A percentile compares a stretch with the other conserved stretches of the same genome.
phyloP scores from a whole-genome alignment of 2,113 vertebrate genomes.

The Notechis scutatus region DNA sequence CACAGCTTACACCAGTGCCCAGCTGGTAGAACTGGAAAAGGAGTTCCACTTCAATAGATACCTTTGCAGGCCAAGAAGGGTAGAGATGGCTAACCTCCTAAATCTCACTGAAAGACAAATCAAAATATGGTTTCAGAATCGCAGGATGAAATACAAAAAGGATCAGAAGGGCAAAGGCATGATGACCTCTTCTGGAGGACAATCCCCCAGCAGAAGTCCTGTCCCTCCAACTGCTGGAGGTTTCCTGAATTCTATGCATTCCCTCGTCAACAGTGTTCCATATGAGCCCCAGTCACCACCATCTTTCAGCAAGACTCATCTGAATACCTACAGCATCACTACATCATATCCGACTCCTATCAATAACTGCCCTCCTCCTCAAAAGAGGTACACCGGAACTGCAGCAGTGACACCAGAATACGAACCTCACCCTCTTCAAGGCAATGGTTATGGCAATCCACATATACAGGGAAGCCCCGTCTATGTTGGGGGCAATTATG shows the following conservation, averaged over 20 bases:
- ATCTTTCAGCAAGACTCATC: constrained; percentile 89
- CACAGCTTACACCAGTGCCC: neutral
- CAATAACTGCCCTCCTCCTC: constrained; percentile 88
- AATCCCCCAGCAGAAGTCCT: constrained; percentile 90
- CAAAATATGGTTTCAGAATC: constrained; percentile 99
- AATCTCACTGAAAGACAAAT: constrained; percentile 98
- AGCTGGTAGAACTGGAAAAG: neutral
- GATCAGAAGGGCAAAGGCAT: constrained; percentile 96
- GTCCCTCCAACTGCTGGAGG: constrained; percentile 81
- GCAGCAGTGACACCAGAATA: constrained; percentile 89
- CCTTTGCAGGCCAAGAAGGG: constrained; percentile 91
- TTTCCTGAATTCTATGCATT: constrained; percentile 97
- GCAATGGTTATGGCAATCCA: constrained; percentile 88
- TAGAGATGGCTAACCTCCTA: constrained; percentile 97
- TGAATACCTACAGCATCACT: constrained; percentile 86
- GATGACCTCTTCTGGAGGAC: constrained; percentile 93
- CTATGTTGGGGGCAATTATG: constrained; percentile 92
- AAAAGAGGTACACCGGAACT: constrained; percentile 87
- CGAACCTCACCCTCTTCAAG: constrained; percentile 89
- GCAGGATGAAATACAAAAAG: constrained; percentile 99
- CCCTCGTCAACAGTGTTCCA: constrained; percentile 91
- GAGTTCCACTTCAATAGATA: constrained; percentile 81
- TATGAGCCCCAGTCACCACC: constrained; percentile 92
- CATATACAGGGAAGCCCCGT: constrained; percentile 96
- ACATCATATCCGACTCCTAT: constrained; percentile 86